A percentile compares a stretch with the other conserved stretches of the same genome.
Evolutionary conservation across 2,888 invertebrate species (phyloP).

Genomic region (Cryptus viduatorius): DNA sequence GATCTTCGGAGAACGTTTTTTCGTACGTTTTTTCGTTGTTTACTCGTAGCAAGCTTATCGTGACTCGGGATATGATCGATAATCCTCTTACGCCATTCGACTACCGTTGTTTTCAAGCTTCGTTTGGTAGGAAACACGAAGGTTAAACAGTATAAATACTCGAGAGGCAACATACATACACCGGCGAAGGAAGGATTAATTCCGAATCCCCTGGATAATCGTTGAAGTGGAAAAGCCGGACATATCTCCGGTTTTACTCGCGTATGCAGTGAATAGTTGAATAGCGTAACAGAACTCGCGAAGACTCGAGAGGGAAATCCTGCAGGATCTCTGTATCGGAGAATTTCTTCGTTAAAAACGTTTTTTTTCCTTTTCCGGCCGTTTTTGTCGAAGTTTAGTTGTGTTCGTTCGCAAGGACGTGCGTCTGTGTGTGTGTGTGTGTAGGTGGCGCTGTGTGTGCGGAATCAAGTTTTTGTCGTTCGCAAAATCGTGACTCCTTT

Average conservation of each 20-base stretch:
- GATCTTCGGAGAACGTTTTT: neutral
- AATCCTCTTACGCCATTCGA: neutral
- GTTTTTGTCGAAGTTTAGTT: neutral
- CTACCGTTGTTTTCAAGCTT: neutral
- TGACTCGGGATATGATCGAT: conserved; percentile 1
- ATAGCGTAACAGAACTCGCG: neutral
- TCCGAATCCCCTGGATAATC: conserved; percentile 36
- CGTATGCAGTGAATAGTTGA: conserved; percentile 1
- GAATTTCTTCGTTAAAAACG: neutral
- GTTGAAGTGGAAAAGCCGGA: conserved; percentile 12
- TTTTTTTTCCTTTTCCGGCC: no score
- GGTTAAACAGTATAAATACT: neutral
- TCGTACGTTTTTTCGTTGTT: neutral
- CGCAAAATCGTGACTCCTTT: neutral
- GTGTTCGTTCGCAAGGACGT: no score
- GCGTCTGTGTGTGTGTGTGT: neutral
- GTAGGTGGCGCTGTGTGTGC: neutral
- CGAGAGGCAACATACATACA: neutral
- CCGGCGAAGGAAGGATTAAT: conserved; percentile 25
- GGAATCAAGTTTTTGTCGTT: conserved; percentile 6
- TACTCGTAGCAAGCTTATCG: neutral
- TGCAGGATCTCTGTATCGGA: neutral
- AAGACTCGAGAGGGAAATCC: neutral
- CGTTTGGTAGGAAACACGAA: neutral
- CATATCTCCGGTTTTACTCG: neutral